phyloP scores from a whole-genome alignment of 2,888 invertebrate species.

The Catocala nupta region DNA sequence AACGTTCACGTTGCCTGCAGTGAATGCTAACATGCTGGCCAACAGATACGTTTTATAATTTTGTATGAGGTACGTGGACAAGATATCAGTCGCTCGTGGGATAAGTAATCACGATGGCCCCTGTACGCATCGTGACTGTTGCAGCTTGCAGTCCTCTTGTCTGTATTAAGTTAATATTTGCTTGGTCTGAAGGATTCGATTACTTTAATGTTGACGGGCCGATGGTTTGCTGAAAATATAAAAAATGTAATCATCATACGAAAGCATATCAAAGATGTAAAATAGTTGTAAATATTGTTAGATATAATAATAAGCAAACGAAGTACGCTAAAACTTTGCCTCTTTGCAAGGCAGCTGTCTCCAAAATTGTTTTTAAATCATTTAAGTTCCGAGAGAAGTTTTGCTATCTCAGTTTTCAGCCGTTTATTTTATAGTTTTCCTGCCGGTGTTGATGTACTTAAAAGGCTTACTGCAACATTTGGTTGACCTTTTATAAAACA shows the following conservation, averaged over 20 bases:
- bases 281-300: slow-evolving; percentile 52
- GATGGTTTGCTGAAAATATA: slow-evolving; percentile 34
- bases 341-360: slow-evolving; percentile 23
- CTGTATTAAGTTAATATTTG: background rate
- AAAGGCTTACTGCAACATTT: background rate
- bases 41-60: no score
- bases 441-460: background rate
- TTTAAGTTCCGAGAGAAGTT: slow-evolving; percentile 17
- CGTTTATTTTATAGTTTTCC: background rate
- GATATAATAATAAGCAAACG: slow-evolving; percentile 14
- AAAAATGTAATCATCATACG: slow-evolving; percentile 62
- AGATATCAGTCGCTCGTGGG: no score
- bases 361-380: slow-evolving; percentile 28
- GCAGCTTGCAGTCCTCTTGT: no score
- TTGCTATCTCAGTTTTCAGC: slow-evolving; percentile 8
- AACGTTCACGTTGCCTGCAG: no score
- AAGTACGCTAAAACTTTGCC: slow-evolving; percentile 30
- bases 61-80: no score
- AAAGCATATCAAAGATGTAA: slow-evolving; percentile 77
- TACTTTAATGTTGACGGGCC: slow-evolving; percentile 17
- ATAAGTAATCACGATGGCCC: no score
- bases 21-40: no score
- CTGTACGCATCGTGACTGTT: no score
- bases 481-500: background rate
- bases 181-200: background rate